Evolutionary conservation across 2,888 invertebrate species (phyloP).

Genomic region (Agrotis ipsilon): DNA sequence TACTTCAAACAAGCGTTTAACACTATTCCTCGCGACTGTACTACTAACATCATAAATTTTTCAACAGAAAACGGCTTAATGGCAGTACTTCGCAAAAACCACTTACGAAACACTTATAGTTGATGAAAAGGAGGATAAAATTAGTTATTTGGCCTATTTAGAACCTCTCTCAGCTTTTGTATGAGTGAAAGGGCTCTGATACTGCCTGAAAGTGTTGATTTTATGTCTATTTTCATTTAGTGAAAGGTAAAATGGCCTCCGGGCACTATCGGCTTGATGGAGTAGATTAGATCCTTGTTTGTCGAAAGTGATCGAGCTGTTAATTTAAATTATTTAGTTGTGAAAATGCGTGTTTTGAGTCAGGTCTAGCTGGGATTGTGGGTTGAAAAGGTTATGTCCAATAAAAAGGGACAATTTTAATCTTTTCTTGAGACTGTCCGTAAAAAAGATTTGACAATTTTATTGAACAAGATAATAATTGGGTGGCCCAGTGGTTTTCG

Average conservation of each 20-base stretch:
- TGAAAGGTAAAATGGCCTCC: constrained; percentile 29
- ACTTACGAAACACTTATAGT: constrained; percentile 57
- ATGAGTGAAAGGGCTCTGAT: constrained; percentile 14
- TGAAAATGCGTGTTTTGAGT: neutral
- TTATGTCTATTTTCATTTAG: constrained; percentile 38
- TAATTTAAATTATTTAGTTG: constrained; percentile 8
- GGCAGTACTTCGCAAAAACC: constrained; percentile 39
- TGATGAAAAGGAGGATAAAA: constrained; percentile 56
- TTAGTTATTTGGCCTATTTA: constrained; percentile 50
- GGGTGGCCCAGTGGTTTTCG: no score
- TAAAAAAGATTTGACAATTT: neutral
- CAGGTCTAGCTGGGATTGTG: neutral
- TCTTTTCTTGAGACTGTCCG: neutral
- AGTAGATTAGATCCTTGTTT: constrained; percentile 18
- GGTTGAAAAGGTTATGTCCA: neutral
- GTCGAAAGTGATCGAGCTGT: neutral
- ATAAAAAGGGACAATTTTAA: neutral
- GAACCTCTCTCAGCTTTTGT: constrained; percentile 34
- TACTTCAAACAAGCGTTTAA: no score
- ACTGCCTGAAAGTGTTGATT: constrained; percentile 23
- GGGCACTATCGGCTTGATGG: constrained; percentile 7
- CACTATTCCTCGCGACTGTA: neutral
- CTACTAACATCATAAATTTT: constrained; percentile 48
- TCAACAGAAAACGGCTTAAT: constrained; percentile 48
- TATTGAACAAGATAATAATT: no score